Evolutionary conservation across 1,140 invertebrate species (phyloP), one percentile per base, ranked within the genome.

Genomic region (Aphaenogaster ashmeadi): DNA sequence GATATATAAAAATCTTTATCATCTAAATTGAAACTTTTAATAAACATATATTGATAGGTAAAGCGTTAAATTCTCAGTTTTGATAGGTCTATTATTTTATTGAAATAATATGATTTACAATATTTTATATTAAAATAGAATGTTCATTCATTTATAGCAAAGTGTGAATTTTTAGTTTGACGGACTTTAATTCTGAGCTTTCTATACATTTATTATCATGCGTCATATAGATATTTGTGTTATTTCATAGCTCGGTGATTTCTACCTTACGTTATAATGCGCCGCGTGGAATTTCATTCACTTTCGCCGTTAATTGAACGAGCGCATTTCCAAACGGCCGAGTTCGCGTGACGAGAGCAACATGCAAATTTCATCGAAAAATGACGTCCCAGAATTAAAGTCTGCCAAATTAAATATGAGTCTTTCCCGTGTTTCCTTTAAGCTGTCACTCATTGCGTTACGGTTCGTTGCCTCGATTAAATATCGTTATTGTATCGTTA

Each of bases 281-380:
- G 60, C 50, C 9, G 69, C 87, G 83, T 41, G 84, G 88, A 92
- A 92, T 93, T 93, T 92, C 92, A 92, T 92, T 93, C 91, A 92
- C 93, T 93, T 93, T 93, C 93, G 91, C 91, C 87, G 85, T 89
- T 93, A 93, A 93, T 93, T 93, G 91, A 92, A 91, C 83, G 87
- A 69, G 75, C 66, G 33, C 56, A 13, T 44, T 74, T 47, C 79
- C 60, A 80, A 44, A 67, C 80, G n/a, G 50, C 7, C 66, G 64
- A 72, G 52, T 87, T 89, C 13, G 83, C 80, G 67, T 77, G 54
- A 75, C 80, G 79, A 66, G 78, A 71, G 66, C 44, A 38, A 41
- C 50, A 71, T 86, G 83, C 75, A 90, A 86, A 44, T 44, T 44
- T 67, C 3, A 90, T 52, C 58, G 66, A 78, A 88, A 90, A 81